A percentile compares a stretch with the other conserved stretches of the same genome.
Evolutionary conservation across 2,888 invertebrate species (phyloP).

Genomic region (Julus scandinavius): DNA sequence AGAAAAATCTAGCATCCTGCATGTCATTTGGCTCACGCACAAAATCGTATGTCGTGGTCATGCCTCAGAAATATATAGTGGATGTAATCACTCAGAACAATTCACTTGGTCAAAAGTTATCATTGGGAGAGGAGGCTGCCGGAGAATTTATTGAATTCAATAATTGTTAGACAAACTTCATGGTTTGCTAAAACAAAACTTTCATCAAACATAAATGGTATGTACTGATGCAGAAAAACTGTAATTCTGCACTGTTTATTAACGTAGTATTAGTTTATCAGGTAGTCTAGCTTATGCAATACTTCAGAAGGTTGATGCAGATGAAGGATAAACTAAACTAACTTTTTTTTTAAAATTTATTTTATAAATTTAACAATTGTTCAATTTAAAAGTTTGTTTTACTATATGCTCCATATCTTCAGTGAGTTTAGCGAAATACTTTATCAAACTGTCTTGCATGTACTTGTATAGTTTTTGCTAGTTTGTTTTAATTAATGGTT

Average conservation of each 20-base stretch:
- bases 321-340: no score
- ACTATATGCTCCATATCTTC: no score
- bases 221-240: not conserved
- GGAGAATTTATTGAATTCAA: not conserved
- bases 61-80: not conserved
- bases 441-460: no score
- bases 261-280: not conserved
- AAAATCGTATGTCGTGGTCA: conserved; percentile 11
- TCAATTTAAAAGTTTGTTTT: no score
- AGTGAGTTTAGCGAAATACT: no score
- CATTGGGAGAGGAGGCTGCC: not conserved
- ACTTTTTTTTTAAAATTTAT: no score
- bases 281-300: no score
- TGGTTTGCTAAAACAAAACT: not conserved
- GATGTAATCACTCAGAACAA: conserved; percentile 23
- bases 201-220: conserved; percentile 15
- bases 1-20: not conserved
- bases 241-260: not conserved
- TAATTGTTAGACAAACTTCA: not conserved
- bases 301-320: no score
- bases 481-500: no score
- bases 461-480: no score
- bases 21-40: conserved; percentile 23
- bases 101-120: conserved; percentile 1
- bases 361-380: no score